Base-by-base conservation (phyloP, 2,797 vertebrate species). In the Microhierax caerulescens region DNA sequence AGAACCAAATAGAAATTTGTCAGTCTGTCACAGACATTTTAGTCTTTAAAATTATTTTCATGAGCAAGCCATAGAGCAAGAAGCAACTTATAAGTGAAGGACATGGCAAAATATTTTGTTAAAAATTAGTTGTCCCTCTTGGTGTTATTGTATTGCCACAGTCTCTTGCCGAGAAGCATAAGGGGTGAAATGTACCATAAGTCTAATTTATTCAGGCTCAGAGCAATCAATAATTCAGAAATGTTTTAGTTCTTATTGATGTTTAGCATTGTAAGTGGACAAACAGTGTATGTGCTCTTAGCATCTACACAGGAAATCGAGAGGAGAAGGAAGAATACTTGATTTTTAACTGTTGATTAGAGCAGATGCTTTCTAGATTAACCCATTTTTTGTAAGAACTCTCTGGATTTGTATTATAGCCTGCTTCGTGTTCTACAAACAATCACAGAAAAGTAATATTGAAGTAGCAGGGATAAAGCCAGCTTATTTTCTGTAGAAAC, bases 161-260 rank as follows among this genome's bases (percentile, higher is more conserved):
- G 2, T 56, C 17, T 54, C 21, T 63, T 81, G n/a, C 70, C 3
- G 5, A 78, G 88, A 91, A 84, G 19, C 53, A 45, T 34, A 32
- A 57, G 27, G n/a, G 13, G 34, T 85, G 28, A 93, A 82, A 86
- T 61, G 51, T 79, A 41, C 24, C 27, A 7, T 74, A 76, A 23
- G 9, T 73, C 64, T 94, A 56, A 91, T 77, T 75, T 76, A 37
- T 85, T 88, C 51, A 16, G 39, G 76, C 61, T 94, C 68, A 70
- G 73, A 75, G 53, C 75, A 88, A 92, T 95, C 88, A 97, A 93
- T 93, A 95, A 93, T 95, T 93, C 67, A 95, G 25, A 73, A 84
- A 70, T 78, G n/a, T 83, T 93, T 90, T 81, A 50, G 48, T 85
- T 88, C 50, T 75, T 72, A 81, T 27, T 92, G 39, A 81, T 80